Evolutionary conservation across 2,113 vertebrate genomes (phyloP).

Genomic region (Scortum barcoo): DNA sequence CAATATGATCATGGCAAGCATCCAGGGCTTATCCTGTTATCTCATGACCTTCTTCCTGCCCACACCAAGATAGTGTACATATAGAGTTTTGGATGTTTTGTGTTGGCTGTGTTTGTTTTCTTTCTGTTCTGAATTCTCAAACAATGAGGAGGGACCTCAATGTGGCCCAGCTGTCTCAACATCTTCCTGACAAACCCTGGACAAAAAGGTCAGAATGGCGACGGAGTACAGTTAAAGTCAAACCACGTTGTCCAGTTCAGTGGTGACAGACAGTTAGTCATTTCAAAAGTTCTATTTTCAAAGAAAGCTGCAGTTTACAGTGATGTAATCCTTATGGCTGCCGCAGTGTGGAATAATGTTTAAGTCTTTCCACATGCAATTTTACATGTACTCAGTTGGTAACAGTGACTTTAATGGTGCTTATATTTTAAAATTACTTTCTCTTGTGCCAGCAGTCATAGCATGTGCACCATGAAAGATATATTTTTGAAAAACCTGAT

Average conservation of each 20-base stretch:
- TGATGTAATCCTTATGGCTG: background rate
- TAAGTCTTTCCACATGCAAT: background rate
- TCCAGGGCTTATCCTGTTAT: conserved; percentile 70
- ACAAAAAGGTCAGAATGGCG: conserved; percentile 55
- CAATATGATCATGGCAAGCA: conserved; percentile 48
- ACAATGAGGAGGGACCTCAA: conserved; percentile 71
- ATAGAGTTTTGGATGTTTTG: conserved; percentile 53
- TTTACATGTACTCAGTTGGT: background rate
- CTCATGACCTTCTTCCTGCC: conserved; percentile 58
- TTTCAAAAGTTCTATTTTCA: conserved; percentile 2
- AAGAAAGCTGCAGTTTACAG: background rate
- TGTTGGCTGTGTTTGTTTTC: conserved; percentile 51
- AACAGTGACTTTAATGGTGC: background rate
- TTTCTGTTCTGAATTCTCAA: conserved; percentile 59
- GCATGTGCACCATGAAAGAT: background rate
- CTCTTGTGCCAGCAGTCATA: background rate
- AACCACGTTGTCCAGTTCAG: background rate
- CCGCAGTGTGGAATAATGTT: background rate
- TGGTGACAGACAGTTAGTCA: background rate
- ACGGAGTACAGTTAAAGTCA: conserved; percentile 16
- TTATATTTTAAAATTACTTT: background rate
- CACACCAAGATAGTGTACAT: conserved; percentile 48
- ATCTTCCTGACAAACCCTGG: conserved; percentile 66
- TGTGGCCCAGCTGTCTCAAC: conserved; percentile 69
- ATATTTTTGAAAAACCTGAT: background rate